Base-by-base conservation (phyloP, 1,140 invertebrate genomes). In the Hestina assimilis region DNA sequence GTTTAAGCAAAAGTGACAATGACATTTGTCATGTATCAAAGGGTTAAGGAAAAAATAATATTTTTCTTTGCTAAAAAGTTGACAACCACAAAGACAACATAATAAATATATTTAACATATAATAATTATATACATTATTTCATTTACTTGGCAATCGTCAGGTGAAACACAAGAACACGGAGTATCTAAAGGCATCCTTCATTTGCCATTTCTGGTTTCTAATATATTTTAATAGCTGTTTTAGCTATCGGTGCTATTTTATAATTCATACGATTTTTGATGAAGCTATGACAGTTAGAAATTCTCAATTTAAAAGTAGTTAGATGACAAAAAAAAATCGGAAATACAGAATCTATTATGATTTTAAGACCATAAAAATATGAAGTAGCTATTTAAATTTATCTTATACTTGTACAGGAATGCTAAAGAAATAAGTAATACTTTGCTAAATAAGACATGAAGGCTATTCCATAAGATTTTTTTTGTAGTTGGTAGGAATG, bases 101-200 rank as follows among this genome's bases (percentile, higher is more conserved):
- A 20, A 28, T 46, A 38, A 45, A 12, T n/a, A 3, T 54, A 19
- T 29, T 26, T 12, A 40, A 50, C 29, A 40, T 11, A 7, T 12
- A 29, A 31, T n/a, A 28, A 38, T 35, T 14, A 47, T 41, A 29
- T 8, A 41, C 6, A 19, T 28, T 24, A 14, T 38, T 47, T 26
- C 7, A 26, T 9, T 26, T 64, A 71, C 65, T 56, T 59, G 58
- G 24, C 69, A 72, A 24, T 66, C 62, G 20, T 51, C 50, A 28
- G 69, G 69, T 15, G 58, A 56, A 26, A 47, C 60, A 47, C 69
- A 72, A 12, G 50, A 53, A 51, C 69, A 72, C 26, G 60, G 59
- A 40, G 23, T 47, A 40, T 72, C 69, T 26, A 42, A 11, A 46
- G 45, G 51, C 66, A 66, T 72, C 26, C 11, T 48, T 48, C 14